A percentile compares a stretch with the other conserved stretches of the same genome.
Conservation (phyloP, 2,113 vertebrate genomes). For the Thymallus thymallus region DNA sequence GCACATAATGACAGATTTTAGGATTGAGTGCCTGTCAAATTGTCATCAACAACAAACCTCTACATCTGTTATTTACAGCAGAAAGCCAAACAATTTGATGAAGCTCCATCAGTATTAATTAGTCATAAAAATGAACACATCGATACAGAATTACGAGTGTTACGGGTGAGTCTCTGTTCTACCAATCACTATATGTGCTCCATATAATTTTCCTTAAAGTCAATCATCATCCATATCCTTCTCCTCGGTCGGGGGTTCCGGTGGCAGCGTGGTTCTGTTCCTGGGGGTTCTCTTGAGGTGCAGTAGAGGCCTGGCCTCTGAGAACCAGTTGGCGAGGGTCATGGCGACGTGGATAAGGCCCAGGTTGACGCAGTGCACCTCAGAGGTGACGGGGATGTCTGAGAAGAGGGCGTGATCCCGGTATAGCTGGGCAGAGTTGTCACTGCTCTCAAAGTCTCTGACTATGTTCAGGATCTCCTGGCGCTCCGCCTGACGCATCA, state of each 20-base stretch:
- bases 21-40: background rate
- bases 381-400: conserved; percentile 76
- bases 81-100: conserved; percentile 21
- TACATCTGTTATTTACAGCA: background rate
- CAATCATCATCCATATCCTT: conserved; percentile 39
- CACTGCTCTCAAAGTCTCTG: conserved; percentile 76
- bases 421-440: conserved; percentile 41
- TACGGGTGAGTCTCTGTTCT: no score
- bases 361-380: conserved; percentile 79
- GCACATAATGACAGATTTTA: background rate
- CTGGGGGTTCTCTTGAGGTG: conserved; percentile 19
- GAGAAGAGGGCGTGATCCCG: conserved; percentile 79
- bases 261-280: conserved; percentile 1
- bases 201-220: conserved; percentile 8
- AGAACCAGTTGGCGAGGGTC: conserved; percentile 71
- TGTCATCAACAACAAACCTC: background rate
- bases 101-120: background rate
- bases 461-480: conserved; percentile 86
- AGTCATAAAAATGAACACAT: background rate
- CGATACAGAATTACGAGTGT: background rate
- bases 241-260: conserved; percentile 38
- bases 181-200: no score
- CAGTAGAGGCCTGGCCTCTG: conserved; percentile 62
- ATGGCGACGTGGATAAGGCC: conserved; percentile 70
- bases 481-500: conserved; percentile 73